Evolutionary conservation across 2,113 vertebrate species (phyloP).

Genomic region (Sorex araneus): DNA sequence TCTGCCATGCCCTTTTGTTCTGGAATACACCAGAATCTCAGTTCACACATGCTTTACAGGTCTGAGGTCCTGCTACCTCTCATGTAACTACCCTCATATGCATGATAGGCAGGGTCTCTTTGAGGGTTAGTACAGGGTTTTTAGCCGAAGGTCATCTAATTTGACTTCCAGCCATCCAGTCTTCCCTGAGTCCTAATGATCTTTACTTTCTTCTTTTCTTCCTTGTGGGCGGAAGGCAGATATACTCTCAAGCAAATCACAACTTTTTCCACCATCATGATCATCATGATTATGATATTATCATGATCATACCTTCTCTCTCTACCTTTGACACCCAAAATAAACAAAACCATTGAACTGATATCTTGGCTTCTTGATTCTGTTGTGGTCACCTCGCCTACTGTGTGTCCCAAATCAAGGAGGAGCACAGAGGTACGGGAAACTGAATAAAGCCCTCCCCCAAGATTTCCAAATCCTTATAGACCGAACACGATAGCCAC

Average conservation of each 20-base stretch:
- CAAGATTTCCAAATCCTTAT: neutral
- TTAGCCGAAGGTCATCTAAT: neutral
- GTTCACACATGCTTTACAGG: neutral
- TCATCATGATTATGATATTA: no score
- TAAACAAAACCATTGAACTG: neutral
- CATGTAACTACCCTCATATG: neutral
- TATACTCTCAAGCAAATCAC: neutral
- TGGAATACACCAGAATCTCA: neutral
- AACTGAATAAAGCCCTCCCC: neutral
- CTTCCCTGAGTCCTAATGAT: neutral
- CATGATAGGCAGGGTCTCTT: neutral
- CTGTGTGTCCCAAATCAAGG: neutral
- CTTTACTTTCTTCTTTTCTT: neutral
- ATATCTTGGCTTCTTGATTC: no score
- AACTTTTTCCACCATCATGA: neutral
- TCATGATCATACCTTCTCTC: neutral
- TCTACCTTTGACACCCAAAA: conserved; percentile 23
- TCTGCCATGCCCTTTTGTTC: neutral
- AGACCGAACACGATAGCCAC: no score
- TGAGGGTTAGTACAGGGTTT: neutral
- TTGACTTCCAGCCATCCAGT: neutral
- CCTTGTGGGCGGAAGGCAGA: neutral
- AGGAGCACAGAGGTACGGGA: neutral
- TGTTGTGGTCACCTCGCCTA: no score
- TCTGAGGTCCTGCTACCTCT: neutral